Conservation (phyloP, 1,140 invertebrate genomes). For the Dolichoris vasculosae region DNA sequence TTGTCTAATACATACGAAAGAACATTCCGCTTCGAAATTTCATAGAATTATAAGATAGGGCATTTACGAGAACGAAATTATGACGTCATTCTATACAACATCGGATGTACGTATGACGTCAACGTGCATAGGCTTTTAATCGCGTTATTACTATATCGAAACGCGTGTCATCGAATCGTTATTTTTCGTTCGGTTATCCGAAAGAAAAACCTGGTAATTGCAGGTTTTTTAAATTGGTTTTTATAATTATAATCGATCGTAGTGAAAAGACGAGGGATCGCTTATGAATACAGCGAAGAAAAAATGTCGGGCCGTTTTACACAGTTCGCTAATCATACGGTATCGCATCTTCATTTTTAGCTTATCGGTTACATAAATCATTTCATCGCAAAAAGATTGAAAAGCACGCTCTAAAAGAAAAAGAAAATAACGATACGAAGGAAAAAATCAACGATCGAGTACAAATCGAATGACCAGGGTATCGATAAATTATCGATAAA, state of each 20-base stretch:
- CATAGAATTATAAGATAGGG: conserved; percentile 12
- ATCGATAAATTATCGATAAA: conserved; percentile 30
- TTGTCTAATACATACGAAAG: neutral
- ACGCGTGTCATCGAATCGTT: conserved; percentile 3
- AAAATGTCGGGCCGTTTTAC: no score
- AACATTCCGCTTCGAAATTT: conserved; percentile 8
- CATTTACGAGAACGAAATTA: conserved; percentile 16
- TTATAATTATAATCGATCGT: neutral
- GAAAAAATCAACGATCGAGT: neutral
- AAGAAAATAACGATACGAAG: neutral
- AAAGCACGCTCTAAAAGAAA: neutral
- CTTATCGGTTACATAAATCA: conserved; percentile 26
- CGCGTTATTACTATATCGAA: neutral
- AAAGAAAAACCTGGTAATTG: neutral
- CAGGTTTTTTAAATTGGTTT: neutral
- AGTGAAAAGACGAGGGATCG: no score
- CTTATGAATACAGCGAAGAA: no score
- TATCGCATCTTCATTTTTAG: neutral
- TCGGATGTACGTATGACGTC: neutral
- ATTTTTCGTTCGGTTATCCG: neutral
- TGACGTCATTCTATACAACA: conserved; percentile 18
- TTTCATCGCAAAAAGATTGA: neutral
- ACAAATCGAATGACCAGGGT: neutral
- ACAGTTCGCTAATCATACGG: neutral
- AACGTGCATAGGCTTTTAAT: conserved; percentile 8